Evolutionary conservation across 2,797 vertebrate genomes (phyloP).

Genomic region (Alectoris magna): DNA sequence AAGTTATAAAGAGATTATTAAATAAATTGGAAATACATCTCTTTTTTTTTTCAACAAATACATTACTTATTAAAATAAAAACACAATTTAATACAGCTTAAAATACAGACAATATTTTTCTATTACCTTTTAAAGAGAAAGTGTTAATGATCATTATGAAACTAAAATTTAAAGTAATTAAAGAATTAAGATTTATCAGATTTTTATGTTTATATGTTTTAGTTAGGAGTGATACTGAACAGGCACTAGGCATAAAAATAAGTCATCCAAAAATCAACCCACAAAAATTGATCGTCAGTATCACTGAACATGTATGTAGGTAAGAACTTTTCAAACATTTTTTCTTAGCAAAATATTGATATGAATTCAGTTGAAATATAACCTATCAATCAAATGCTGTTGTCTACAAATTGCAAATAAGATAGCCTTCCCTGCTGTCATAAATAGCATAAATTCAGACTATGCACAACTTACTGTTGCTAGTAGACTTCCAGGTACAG

Average conservation of each 20-base stretch:
- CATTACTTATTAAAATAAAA: background rate
- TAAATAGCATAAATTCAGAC: conserved; percentile 12
- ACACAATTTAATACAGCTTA: background rate
- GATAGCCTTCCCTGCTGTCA: conserved; percentile 26
- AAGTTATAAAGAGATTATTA: background rate
- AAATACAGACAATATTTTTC: background rate
- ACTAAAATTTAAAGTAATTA: background rate
- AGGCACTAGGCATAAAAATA: background rate
- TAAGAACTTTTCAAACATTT: conserved; percentile 42
- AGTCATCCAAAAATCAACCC: background rate
- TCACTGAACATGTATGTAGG: background rate
- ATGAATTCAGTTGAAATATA: conserved; percentile 47
- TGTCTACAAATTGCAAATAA: conserved; percentile 41
- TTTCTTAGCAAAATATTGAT: conserved; percentile 33
- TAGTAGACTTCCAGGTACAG: background rate
- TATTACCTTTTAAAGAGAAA: background rate
- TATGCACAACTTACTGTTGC: background rate
- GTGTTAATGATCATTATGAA: background rate
- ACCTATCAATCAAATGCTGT: background rate
- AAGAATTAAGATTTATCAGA: background rate
- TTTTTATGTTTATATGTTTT: background rate
- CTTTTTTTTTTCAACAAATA: background rate
- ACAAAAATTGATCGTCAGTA: conserved; percentile 24
- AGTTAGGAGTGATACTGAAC: background rate
- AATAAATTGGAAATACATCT: background rate